Percentiles rank a stretch among this genome's conserved stretches.
These are phyloP conservation scores for Spea hammondii DNA, from an alignment of 2,797 vertebrate genomes.

Conservation along the genomic window DNA sequence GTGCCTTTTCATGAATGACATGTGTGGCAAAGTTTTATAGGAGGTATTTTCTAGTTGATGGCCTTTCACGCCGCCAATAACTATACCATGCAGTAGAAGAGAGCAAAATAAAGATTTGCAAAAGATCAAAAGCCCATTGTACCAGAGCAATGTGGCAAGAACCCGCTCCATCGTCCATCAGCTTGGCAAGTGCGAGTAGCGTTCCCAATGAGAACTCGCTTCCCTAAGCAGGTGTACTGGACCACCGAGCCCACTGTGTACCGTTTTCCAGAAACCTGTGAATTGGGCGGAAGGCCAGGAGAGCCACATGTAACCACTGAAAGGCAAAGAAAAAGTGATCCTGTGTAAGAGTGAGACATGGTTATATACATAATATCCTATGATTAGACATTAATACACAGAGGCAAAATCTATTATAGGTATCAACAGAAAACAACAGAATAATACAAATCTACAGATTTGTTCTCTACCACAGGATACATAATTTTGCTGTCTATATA, in stretches of 20 bases:
- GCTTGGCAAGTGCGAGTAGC: constrained; percentile 92
- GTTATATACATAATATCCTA: not conserved
- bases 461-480: not conserved
- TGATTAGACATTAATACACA: too few relatives aligned
- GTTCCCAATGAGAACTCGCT: constrained; percentile 83
- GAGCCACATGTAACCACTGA: constrained; percentile 93
- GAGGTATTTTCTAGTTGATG: too few relatives aligned
- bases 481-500: too few relatives aligned
- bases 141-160: constrained; percentile 95
- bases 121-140: constrained; percentile 41
- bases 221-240: constrained; percentile 85
- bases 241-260: constrained; percentile 87
- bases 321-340: constrained; percentile 31
- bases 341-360: not conserved
- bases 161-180: constrained; percentile 93
- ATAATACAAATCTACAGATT: too few relatives aligned
- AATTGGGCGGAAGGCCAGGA: constrained; percentile 85
- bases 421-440: too few relatives aligned
- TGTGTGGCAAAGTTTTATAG: too few relatives aligned
- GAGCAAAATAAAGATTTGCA: too few relatives aligned
- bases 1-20: too few relatives aligned
- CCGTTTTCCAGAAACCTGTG: constrained; percentile 87
- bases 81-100: too few relatives aligned
- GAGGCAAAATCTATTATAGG: too few relatives aligned
- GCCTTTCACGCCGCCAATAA: too few relatives aligned